Conservation (phyloP, 2,113 vertebrate species). For the Struthio camelus region DNA sequence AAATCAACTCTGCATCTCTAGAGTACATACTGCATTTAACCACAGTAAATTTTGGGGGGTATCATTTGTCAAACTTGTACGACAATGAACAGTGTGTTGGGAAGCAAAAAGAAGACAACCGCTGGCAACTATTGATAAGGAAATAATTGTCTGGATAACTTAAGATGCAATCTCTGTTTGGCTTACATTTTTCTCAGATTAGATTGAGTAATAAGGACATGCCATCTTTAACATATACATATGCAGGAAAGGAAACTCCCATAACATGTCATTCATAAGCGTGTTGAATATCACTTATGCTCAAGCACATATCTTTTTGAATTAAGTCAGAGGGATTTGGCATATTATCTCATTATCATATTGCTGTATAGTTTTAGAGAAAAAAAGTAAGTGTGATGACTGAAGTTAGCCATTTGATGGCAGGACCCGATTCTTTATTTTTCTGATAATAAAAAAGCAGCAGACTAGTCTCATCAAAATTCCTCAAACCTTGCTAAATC, state of each 20-base stretch:
- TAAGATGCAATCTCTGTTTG: neutral
- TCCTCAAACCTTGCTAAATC: neutral
- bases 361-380: neutral
- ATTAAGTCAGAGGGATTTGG: neutral
- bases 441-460: neutral
- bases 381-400: neutral
- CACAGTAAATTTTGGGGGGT: neutral
- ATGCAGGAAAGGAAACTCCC: neutral
- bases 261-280: neutral
- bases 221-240: neutral
- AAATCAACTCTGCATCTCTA: neutral
- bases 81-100: fast-evolving
- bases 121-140: neutral
- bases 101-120: neutral
- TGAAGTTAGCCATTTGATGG: neutral
- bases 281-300: neutral
- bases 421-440: neutral
- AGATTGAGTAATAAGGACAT: neutral
- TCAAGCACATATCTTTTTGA: neutral
- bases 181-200: neutral
- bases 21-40: neutral
- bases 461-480: neutral
- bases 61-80: neutral
- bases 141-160: neutral
- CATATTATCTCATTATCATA: neutral